These are phyloP conservation scores for Megaleporinus macrocephalus DNA, from an alignment of 2,113 vertebrate genomes.

Conservation along the genomic window DNA sequence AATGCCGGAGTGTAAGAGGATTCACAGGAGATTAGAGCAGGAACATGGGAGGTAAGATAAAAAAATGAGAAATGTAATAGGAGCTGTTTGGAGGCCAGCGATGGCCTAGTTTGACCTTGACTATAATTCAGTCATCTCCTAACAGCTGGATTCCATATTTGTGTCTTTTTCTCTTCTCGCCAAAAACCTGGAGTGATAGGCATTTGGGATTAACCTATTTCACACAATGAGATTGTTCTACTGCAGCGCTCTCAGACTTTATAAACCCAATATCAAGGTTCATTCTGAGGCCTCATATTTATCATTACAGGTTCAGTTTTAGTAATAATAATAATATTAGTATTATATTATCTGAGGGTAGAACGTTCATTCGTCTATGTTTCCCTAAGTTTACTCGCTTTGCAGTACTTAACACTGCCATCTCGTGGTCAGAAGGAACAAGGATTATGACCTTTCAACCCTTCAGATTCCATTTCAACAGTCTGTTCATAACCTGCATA, in stretches of 20 bases:
- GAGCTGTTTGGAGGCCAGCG: neutral
- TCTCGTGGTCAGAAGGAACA: neutral
- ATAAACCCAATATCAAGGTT: neutral
- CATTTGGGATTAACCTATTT: neutral
- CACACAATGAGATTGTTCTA: neutral
- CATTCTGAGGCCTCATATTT: neutral
- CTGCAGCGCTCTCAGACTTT: neutral
- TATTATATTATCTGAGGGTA: neutral
- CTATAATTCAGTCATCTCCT: neutral
- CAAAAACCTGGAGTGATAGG: neutral
- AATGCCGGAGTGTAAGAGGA: neutral
- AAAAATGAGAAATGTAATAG: constrained; percentile 18
- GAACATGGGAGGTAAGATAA: constrained; percentile 15
- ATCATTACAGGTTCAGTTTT: no score
- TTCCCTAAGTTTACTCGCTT: neutral
- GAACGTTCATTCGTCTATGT: neutral
- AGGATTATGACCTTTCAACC: neutral
- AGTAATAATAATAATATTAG: no score
- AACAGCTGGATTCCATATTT: neutral
- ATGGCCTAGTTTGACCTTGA: constrained; percentile 22
- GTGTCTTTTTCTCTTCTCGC: neutral
- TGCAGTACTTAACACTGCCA: neutral
- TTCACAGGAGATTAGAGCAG: constrained; percentile 28
- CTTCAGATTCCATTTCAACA: neutral
- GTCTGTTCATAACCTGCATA: neutral